phyloP scores from a whole-genome alignment of 2,797 vertebrate species.

The Acanthopagrus latus region DNA sequence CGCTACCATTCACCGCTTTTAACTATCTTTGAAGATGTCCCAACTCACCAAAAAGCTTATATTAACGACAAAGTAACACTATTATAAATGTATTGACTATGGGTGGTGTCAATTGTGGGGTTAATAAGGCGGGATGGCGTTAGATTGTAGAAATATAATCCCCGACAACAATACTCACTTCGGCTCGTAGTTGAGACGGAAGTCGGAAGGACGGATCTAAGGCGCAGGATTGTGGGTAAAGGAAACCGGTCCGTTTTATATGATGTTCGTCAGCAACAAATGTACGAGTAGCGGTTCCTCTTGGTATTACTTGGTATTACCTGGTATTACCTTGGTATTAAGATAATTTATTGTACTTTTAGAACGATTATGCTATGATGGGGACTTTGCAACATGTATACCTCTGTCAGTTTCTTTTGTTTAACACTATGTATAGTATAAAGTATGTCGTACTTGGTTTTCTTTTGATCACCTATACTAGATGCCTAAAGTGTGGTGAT shows the following conservation, averaged over 20 bases:
- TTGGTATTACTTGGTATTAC: too few relatives aligned
- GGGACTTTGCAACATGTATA: neutral
- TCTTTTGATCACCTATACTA: neutral
- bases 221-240: conserved; percentile 71
- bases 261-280: conserved; percentile 21
- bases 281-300: conserved; percentile 3
- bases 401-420: neutral
- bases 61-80: accelerated
- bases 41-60: neutral
- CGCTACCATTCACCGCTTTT: neutral
- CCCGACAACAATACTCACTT: conserved; percentile 65
- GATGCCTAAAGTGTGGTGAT: neutral
- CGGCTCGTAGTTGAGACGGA: conserved; percentile 74
- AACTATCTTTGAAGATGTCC: neutral
- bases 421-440: neutral
- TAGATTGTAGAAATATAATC: conserved; percentile 61
- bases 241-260: conserved; percentile 64
- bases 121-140: conserved; percentile 57
- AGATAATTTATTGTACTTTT: neutral
- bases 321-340: neutral
- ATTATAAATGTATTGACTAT: accelerated
- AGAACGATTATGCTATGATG: neutral
- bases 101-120: accelerated
- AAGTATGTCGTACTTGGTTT: neutral
- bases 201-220: conserved; percentile 78